A percentile compares a stretch with the other conserved stretches of the same genome.
Conservation (phyloP, 1,140 invertebrate species). For the Copidosoma floridanum region DNA sequence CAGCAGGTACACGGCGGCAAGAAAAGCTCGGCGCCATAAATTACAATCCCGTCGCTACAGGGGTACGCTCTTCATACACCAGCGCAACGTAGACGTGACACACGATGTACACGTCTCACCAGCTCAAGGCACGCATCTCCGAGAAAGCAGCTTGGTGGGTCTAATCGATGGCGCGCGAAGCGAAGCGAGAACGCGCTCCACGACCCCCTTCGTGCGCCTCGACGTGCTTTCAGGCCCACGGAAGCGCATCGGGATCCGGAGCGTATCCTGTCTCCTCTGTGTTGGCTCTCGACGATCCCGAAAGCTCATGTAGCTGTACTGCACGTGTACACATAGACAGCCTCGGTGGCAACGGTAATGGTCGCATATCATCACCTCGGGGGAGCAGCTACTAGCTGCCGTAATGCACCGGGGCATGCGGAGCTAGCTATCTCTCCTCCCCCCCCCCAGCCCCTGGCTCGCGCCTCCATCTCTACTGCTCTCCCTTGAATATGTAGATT, state of each 20-base stretch:
- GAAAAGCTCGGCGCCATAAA: conserved; percentile 7
- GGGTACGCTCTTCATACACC: not conserved
- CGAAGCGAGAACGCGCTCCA: no score
- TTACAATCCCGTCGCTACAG: not conserved
- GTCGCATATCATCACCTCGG: conserved; percentile 25
- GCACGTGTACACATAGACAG: no score
- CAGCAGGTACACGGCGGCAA: no score
- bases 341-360: conserved; percentile 26
- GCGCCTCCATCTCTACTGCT: conserved; percentile 27
- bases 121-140: no score
- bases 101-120: no score
- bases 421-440: no score
- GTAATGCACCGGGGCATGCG: conserved; percentile 9
- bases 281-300: no score
- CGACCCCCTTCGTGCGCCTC: no score
- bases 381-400: no score
- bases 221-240: conserved; percentile 14
- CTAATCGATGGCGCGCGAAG: conserved; percentile 25
- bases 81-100: not conserved
- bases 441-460: no score
- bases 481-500: conserved; percentile 48
- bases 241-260: conserved; percentile 14
- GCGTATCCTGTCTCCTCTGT: no score
- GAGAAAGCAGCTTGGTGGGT: not conserved
- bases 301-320: no score